These are phyloP conservation scores for Opisthocomus hoazin DNA, from an alignment of 2,113 vertebrate species.

Conservation along the genomic window DNA sequence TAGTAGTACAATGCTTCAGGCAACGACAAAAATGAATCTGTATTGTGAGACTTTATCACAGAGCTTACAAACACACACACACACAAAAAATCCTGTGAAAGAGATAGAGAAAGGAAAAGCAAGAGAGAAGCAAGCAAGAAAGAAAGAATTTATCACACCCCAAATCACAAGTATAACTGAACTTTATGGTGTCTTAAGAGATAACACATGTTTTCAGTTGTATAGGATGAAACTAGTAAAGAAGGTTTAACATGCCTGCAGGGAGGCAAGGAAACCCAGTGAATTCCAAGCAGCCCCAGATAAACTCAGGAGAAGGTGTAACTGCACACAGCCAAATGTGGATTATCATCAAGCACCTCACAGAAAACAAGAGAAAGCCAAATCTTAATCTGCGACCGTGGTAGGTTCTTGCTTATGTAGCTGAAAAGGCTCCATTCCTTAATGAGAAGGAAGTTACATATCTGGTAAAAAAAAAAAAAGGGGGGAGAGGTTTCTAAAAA, in stretches of 20 bases:
- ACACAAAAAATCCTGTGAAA: not conserved
- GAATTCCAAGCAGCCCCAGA: not conserved
- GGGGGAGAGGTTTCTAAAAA: not conserved
- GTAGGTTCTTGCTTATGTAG: not conserved
- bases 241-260: not conserved
- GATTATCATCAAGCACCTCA: not conserved
- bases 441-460: not conserved
- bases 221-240: slow-evolving; percentile 4
- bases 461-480: not conserved
- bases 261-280: not conserved
- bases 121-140: not conserved
- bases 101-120: not conserved
- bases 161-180: not conserved
- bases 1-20: not conserved
- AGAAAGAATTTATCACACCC: not conserved
- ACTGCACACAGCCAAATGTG: not conserved
- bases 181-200: not conserved
- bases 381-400: not conserved
- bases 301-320: not conserved
- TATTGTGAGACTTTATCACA: not conserved
- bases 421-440: not conserved
- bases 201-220: not conserved
- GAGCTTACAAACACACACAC: not conserved
- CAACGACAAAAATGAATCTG: not conserved
- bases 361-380: not conserved